Conservation (phyloP, 2,113 vertebrate genomes). For the Nansenia antarctica region DNA sequence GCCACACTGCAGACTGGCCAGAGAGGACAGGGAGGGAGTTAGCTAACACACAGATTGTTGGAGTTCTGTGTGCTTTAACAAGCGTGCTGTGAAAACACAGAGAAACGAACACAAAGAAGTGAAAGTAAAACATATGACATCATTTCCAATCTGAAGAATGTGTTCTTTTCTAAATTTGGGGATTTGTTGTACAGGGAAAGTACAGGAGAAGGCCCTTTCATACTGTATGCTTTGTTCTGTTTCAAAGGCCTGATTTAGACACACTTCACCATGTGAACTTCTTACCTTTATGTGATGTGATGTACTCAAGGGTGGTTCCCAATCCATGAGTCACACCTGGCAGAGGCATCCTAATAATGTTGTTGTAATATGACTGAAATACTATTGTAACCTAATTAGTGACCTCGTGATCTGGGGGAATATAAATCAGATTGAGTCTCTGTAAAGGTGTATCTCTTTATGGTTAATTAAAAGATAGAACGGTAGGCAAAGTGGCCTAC, state of each 20-base stretch:
- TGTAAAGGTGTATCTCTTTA: no score
- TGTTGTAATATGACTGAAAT: background rate
- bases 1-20: slow-evolving; percentile 25
- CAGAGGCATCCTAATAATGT: no score
- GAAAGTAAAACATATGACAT: background rate
- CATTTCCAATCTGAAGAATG: background rate
- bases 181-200: background rate
- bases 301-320: background rate
- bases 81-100: background rate
- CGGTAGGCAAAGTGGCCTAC: background rate
- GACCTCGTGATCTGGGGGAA: no score
- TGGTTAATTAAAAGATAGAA: background rate
- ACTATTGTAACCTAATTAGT: background rate
- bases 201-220: background rate
- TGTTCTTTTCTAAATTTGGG: background rate
- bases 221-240: background rate
- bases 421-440: no score
- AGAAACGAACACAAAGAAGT: background rate
- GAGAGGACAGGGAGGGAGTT: background rate
- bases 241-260: background rate
- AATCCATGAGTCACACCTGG: background rate
- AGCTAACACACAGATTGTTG: background rate
- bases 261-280: background rate
- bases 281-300: background rate
- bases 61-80: background rate